Evolutionary conservation across 2,113 vertebrate species (phyloP).

Genomic region (Brachionichthys hirsutus): DNA sequence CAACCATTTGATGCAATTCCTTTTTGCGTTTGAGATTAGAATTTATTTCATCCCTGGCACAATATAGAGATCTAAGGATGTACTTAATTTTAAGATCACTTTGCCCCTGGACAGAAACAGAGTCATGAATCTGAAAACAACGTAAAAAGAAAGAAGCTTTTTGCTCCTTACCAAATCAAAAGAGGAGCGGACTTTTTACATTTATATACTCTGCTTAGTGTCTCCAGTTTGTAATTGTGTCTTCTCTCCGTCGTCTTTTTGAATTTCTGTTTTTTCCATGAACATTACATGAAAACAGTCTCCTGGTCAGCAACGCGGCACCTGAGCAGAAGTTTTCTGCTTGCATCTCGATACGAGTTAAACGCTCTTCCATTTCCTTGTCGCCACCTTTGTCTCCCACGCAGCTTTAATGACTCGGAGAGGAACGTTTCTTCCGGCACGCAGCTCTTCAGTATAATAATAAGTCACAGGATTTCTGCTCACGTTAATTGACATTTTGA

Average conservation of each 20-base stretch:
- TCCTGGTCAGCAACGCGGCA: background rate
- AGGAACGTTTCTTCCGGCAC: slow-evolving; percentile 66
- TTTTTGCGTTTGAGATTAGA: no score
- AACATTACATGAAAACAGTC: background rate
- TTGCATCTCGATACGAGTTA: slow-evolving; percentile 4
- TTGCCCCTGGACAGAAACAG: no score
- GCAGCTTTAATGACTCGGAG: slow-evolving; percentile 66
- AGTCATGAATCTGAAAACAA: no score
- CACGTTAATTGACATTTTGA: slow-evolving; percentile 78
- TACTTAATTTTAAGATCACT: no score
- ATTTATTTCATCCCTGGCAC: no score
- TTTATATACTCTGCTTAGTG: no score
- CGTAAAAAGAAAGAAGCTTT: no score
- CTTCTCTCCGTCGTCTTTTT: background rate
- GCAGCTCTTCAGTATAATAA: slow-evolving; percentile 65
- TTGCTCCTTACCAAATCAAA: no score
- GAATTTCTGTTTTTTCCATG: background rate
- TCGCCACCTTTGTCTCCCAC: slow-evolving; percentile 52
- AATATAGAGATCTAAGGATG: no score
- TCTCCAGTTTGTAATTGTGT: background rate
- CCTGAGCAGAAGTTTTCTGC: background rate
- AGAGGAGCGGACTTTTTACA: no score
- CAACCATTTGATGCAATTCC: no score
- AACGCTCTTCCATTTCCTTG: background rate
- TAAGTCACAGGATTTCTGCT: slow-evolving; percentile 74